Conservation (phyloP, 2,888 invertebrate species). For the Aspidiotus destructor region DNA sequence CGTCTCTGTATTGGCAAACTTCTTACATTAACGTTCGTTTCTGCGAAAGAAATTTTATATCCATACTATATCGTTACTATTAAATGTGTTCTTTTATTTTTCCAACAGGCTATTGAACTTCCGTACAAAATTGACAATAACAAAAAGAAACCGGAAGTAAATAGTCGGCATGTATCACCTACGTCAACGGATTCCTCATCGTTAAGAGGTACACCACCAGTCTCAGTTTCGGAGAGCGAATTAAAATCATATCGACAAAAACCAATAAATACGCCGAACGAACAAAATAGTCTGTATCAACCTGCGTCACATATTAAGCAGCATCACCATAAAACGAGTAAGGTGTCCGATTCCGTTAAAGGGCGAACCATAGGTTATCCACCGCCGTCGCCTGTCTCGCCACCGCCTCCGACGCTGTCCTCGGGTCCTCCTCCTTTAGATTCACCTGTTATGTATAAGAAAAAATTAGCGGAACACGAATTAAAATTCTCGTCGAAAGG, state of each 20-base stretch:
- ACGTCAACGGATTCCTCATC: slow-evolving; percentile 44
- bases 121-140: slow-evolving; percentile 43
- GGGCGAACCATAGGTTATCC: slow-evolving; percentile 35
- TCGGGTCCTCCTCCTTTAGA: slow-evolving; percentile 1
- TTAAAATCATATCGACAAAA: slow-evolving; percentile 43
- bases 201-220: slow-evolving; percentile 33
- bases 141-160: slow-evolving; percentile 52
- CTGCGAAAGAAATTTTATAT: too few relatives aligned
- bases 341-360: not conserved
- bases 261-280: slow-evolving; percentile 44
- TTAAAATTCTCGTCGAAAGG: not conserved
- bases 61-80: too few relatives aligned
- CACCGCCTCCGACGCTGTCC: not conserved
- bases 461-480: not conserved
- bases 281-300: slow-evolving; percentile 7
- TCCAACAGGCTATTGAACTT: slow-evolving; percentile 71
- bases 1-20: too few relatives aligned
- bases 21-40: too few relatives aligned
- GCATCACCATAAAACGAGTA: not conserved
- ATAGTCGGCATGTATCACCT: slow-evolving; percentile 40
- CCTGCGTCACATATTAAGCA: slow-evolving; percentile 37
- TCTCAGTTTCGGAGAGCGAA: slow-evolving; percentile 39
- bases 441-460: not conserved
- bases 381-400: slow-evolving; percentile 39
- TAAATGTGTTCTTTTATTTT: too few relatives aligned